Base-by-base conservation (phyloP, 2,888 invertebrate species). In the Ectemnius cavifrons region DNA sequence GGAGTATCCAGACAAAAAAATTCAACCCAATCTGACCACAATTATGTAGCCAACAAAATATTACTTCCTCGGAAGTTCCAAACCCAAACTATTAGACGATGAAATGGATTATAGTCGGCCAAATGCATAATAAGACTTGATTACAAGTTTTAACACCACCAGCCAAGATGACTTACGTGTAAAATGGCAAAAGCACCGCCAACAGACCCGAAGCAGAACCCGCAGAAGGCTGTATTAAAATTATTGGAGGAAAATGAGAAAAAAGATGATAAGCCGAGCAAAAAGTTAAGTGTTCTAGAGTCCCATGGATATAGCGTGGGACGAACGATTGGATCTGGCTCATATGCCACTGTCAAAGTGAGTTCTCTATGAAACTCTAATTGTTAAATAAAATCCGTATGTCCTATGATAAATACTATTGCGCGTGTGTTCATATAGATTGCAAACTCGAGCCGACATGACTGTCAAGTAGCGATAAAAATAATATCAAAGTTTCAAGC, bases 401-500 rank as follows among this genome's bases (percentile, higher is more conserved):
- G 18, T 56, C 3, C 18, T 57, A 2, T 16, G 27, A n/a, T 27
- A 52, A 61, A 18, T 4, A 14, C 20, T 20, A 20, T 20, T 20
- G 20, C 20, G 20, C 37, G 52, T 23, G 4, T 62, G 2, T 37
- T 18, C 27, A 3, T 27, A 57, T 16, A 94, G 95, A 93, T 95
- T 81, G 96, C 96, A 11, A 93, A 93, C 82, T 96, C 96, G 73
- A 94, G 94, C 81, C 93, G 94, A 79, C 95, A 96, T 86, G 94
- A 94, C 82, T 93, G 94, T 82, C 93, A 94, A 85, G 96, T 96
- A 63, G 96, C 96, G 47, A 94, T 96, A 71, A 96, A 96, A 93
- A 96, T 96, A 77, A 95, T 96, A 74, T 95, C 96, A 79, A 96
- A 96, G 90, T 94, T 95, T 80, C 95, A 95, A 91, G 96, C 96